A percentile compares a stretch with the other conserved stretches of the same genome.
Conservation (phyloP, 2,888 invertebrate genomes). For the Electrophaes corylata region DNA sequence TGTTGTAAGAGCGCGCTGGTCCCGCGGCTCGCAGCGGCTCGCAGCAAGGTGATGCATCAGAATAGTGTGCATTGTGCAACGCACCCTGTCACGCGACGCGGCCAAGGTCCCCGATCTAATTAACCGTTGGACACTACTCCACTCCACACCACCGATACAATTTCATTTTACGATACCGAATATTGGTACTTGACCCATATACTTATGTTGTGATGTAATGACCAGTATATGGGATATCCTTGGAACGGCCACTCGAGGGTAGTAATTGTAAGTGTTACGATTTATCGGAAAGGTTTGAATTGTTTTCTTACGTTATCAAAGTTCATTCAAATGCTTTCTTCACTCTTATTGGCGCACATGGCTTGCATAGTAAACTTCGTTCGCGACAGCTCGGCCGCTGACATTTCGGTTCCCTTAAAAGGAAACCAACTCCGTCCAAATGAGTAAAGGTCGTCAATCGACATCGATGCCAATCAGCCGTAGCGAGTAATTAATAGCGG, state of each 20-base stretch:
- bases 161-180: conserved; percentile 38
- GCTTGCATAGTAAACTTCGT: background rate
- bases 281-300: conserved; percentile 5
- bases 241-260: conserved; percentile 18
- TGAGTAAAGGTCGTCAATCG: conserved; percentile 29
- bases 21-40: conserved; percentile 5
- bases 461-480: conserved; percentile 46
- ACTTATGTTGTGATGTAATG: conserved; percentile 24
- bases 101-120: conserved; percentile 55
- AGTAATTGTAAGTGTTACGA: conserved; percentile 12
- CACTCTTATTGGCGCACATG: too few species aligned
- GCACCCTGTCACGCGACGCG: conserved; percentile 53
- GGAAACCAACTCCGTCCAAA: conserved; percentile 20
- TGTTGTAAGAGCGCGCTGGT: conserved; percentile 30
- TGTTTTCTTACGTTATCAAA: background rate
- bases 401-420: conserved; percentile 17
- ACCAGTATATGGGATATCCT: conserved; percentile 20
- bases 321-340: too few species aligned
- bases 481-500: conserved; percentile 47
- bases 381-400: background rate
- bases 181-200: conserved; percentile 39
- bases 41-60: conserved; percentile 62
- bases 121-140: conserved; percentile 47
- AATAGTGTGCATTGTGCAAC: conserved; percentile 68
- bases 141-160: conserved; percentile 42